Conservation (phyloP, 2,888 invertebrate genomes). For the Latrodectus elegans region DNA sequence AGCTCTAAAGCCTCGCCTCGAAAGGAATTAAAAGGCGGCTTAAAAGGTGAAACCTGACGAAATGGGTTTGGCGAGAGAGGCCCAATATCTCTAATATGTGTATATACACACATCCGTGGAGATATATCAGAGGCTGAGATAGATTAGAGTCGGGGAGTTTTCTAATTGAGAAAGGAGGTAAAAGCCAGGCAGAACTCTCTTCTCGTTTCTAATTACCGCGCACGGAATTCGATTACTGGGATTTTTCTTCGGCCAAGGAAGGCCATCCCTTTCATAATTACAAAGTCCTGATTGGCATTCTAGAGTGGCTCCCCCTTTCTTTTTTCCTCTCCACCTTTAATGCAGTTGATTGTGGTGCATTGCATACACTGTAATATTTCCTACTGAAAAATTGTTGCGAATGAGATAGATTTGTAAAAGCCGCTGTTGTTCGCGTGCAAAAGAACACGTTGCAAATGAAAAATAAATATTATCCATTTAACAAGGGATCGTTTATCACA, state of each 20-base stretch:
- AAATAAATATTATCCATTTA: no score
- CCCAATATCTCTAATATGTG: constrained; percentile 31
- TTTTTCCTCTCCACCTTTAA: not conserved
- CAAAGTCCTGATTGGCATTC: constrained; percentile 62
- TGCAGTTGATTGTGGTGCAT: not conserved
- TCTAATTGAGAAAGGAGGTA: constrained; percentile 60
- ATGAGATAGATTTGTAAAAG: no score
- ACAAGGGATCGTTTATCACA: no score
- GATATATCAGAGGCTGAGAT: constrained; percentile 30
- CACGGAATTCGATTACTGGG: constrained; percentile 63
- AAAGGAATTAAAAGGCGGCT: constrained; percentile 56
- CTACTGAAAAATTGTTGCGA: no score
- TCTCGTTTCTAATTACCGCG: constrained; percentile 62
- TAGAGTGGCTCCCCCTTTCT: constrained; percentile 4
- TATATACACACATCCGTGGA: constrained; percentile 8
- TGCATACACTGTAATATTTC: no score
- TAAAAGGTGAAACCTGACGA: constrained; percentile 39
- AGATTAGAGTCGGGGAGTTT: constrained; percentile 57
- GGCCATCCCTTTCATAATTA: constrained; percentile 54
- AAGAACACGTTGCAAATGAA: no score
- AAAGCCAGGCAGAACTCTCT: constrained; percentile 38
- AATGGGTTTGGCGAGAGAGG: constrained; percentile 21
- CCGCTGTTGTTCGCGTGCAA: no score
- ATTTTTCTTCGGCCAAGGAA: constrained; percentile 5
- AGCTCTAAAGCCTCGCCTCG: constrained; percentile 8